A percentile compares a stretch with the other conserved stretches of the same genome.
Evolutionary conservation across 2,888 invertebrate species (phyloP).

Genomic region (Blastobasis adustella): DNA sequence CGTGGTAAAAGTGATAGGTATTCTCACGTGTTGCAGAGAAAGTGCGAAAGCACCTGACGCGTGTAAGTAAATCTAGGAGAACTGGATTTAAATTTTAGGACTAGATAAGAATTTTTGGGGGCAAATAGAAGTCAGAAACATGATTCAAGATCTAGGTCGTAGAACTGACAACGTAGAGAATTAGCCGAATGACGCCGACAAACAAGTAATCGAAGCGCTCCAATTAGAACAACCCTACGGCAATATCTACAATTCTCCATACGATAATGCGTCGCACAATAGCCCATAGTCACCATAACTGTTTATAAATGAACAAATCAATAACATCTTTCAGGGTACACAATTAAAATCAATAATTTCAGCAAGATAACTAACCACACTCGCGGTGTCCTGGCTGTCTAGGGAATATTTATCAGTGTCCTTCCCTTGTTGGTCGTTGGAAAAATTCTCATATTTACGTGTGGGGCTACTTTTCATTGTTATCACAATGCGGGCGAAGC

Average conservation of each 20-base stretch:
- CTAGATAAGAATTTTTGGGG: too few species aligned
- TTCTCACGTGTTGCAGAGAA: constrained; percentile 11
- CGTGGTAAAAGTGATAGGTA: constrained; percentile 16
- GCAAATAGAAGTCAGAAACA: too few species aligned
- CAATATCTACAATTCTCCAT: not conserved
- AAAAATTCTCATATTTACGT: constrained; percentile 69
- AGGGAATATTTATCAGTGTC: constrained; percentile 68
- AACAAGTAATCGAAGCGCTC: not conserved
- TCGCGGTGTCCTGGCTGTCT: constrained; percentile 71
- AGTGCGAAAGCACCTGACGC: constrained; percentile 4
- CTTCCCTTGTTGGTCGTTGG: constrained; percentile 60
- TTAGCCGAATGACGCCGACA: not conserved
- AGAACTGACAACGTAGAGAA: constrained; percentile 4
- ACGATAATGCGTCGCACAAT: constrained; percentile 5
- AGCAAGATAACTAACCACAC: constrained; percentile 61
- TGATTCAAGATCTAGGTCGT: constrained; percentile 35
- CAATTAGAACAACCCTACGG: not conserved
- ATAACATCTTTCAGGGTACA: constrained; percentile 52
- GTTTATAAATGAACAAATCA: constrained; percentile 43
- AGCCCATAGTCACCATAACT: constrained; percentile 21
- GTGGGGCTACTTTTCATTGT: constrained; percentile 72
- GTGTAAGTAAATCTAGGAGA: not conserved
- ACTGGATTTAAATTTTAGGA: too few species aligned
- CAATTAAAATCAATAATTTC: constrained; percentile 66
- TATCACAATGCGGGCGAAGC: constrained; percentile 45